These are phyloP conservation scores for Drosophila ficusphila DNA, from an alignment of 1,140 invertebrate genomes.

Conservation along the genomic window DNA sequence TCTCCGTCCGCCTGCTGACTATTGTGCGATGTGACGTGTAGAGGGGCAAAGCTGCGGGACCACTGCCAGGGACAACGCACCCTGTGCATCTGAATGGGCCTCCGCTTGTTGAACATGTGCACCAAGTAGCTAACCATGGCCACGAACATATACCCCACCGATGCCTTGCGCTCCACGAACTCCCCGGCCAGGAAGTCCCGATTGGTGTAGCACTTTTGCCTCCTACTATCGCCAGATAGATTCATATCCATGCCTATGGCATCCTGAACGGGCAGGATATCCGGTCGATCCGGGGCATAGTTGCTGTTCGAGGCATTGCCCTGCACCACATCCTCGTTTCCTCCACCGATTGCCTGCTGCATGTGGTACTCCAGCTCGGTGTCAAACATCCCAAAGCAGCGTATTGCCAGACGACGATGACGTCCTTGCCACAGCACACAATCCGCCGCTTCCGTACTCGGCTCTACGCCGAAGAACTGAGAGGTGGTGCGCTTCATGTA, in stretches of 20 bases:
- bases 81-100: constrained; percentile 71
- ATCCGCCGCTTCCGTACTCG: constrained; percentile 87
- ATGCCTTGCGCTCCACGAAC: constrained; percentile 85
- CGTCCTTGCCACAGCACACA: constrained; percentile 88
- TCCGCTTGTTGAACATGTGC: constrained; percentile 85
- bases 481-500: constrained; percentile 89
- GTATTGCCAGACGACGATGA: constrained; percentile 87
- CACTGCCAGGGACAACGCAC: constrained; percentile 83
- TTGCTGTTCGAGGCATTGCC: constrained; percentile 5
- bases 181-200: constrained; percentile 60
- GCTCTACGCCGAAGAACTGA: constrained; percentile 90
- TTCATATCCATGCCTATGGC: constrained; percentile 41
- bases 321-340: constrained; percentile 6
- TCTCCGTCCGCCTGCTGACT: constrained; percentile 21
- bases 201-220: constrained; percentile 48
- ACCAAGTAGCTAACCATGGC: constrained; percentile 85
- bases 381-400: constrained; percentile 74
- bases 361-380: constrained; percentile 47
- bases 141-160: constrained; percentile 87
- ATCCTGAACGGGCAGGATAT: constrained; percentile 82
- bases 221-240: constrained; percentile 1
- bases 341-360: constrained; percentile 1
- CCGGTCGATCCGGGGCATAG: constrained; percentile 74
- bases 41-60: constrained; percentile 86
- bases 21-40: constrained; percentile 56